Evolutionary conservation across 2,113 vertebrate genomes (phyloP).

Genomic region (Rhegmatorhina hoffmannsi): DNA sequence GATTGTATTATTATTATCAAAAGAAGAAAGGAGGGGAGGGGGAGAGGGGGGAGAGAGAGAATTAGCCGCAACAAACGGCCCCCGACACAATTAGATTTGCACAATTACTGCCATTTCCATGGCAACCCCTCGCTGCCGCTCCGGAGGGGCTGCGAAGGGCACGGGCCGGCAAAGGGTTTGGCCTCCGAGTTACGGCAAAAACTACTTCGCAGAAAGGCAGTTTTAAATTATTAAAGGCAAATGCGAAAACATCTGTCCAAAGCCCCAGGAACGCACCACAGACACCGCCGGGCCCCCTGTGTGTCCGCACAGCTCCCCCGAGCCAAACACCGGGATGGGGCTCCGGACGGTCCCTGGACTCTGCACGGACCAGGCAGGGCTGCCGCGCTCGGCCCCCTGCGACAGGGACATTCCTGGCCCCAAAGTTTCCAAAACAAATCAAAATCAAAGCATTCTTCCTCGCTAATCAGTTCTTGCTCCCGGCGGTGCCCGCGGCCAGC

Average conservation of each 20-base stretch:
- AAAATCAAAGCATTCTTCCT: neutral
- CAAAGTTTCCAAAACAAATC: conserved; percentile 16
- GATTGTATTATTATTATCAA: conserved; percentile 36
- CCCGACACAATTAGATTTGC: conserved; percentile 54
- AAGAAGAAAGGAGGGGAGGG: conserved; percentile 6
- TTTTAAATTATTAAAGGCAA: neutral
- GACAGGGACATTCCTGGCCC: neutral
- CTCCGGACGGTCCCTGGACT: neutral
- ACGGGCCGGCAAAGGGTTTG: neutral
- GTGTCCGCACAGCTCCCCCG: neutral
- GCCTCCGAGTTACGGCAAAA: neutral
- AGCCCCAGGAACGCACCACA: neutral
- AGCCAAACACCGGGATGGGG: rapidly evolving
- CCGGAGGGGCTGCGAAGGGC: neutral
- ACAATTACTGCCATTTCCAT: conserved; percentile 57
- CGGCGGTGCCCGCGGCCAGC: neutral
- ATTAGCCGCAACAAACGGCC: conserved; percentile 40
- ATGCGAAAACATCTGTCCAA: neutral
- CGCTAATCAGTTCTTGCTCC: neutral
- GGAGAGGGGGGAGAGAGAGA: neutral
- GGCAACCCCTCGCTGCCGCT: neutral
- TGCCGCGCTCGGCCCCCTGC: neutral
- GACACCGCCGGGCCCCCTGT: neutral
- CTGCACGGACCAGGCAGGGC: neutral
- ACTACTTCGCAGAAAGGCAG: neutral